Conservation (phyloP, 2,888 invertebrate species). For the Entomobrya proxima region DNA sequence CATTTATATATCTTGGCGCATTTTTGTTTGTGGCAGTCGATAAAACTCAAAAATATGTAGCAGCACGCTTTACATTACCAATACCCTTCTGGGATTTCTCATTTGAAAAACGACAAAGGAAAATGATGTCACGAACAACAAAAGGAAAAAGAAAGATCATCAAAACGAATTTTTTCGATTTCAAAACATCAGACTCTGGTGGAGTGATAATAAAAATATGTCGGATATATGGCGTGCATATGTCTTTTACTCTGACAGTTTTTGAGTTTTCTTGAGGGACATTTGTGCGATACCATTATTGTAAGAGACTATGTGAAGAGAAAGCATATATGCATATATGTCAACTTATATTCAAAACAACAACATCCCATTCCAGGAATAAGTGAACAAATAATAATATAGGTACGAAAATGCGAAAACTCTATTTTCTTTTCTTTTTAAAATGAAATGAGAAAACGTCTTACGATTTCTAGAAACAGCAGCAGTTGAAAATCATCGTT, state of each 20-base stretch:
- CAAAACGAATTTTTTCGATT: constrained; percentile 29
- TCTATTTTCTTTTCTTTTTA: background rate
- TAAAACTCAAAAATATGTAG: constrained; percentile 37
- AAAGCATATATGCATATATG: background rate
- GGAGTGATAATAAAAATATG: constrained; percentile 32
- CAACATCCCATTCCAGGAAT: constrained; percentile 4
- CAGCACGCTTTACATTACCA: constrained; percentile 21
- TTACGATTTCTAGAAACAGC: background rate
- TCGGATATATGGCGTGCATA: too few species aligned
- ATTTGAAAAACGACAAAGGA: constrained; percentile 27
- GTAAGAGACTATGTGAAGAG: background rate
- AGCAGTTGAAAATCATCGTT: background rate
- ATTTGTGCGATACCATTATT: too few species aligned
- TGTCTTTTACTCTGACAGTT: too few species aligned
- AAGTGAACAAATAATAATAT: background rate
- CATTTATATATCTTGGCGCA: too few species aligned
- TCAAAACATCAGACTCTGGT: constrained; percentile 21
- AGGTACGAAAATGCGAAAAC: constrained; percentile 28
- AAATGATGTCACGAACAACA: constrained; percentile 50
- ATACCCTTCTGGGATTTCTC: constrained; percentile 17
- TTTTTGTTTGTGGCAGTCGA: constrained; percentile 17
- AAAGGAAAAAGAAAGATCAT: constrained; percentile 22
- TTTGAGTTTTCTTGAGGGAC: too few species aligned
- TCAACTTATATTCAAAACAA: constrained; percentile 18
- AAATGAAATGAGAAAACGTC: constrained; percentile 35